Conservation (phyloP, 2,888 invertebrate species). For the Alentia gelatinosa region DNA sequence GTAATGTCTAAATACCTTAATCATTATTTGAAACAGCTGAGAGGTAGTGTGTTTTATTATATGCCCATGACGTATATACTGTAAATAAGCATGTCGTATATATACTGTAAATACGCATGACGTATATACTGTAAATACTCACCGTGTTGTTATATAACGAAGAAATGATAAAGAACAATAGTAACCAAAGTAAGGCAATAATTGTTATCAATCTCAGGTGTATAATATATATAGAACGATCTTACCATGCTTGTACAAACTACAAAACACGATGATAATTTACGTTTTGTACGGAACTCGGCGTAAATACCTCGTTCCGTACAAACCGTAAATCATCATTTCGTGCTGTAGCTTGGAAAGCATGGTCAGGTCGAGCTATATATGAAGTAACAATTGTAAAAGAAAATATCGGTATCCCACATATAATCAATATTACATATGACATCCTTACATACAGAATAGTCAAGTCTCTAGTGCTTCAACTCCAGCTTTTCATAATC, state of each 20-base stretch:
- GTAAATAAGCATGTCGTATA: no score
- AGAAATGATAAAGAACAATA: no score
- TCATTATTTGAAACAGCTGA: no score
- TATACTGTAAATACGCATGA: no score
- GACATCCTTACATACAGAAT: neutral
- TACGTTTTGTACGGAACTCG: neutral
- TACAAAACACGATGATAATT: neutral
- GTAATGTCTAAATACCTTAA: no score
- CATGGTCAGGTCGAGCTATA: neutral
- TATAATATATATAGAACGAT: neutral
- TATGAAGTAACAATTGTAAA: neutral
- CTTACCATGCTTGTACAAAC: neutral
- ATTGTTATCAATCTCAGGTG: no score
- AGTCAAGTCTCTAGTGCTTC: no score
- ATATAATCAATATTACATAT: neutral
- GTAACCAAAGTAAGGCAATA: no score
- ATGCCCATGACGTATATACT: no score
- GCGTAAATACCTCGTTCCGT: neutral
- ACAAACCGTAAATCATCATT: neutral
- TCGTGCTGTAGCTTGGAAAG: neutral
- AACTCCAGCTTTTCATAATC: neutral
- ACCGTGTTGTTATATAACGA: no score
- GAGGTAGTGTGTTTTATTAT: no score
- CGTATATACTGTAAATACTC: no score
- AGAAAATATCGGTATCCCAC: neutral